Evolutionary conservation across 1,140 invertebrate species (phyloP), one percentile per base, ranked within the genome.

Genomic region (Bombus waltoni): DNA sequence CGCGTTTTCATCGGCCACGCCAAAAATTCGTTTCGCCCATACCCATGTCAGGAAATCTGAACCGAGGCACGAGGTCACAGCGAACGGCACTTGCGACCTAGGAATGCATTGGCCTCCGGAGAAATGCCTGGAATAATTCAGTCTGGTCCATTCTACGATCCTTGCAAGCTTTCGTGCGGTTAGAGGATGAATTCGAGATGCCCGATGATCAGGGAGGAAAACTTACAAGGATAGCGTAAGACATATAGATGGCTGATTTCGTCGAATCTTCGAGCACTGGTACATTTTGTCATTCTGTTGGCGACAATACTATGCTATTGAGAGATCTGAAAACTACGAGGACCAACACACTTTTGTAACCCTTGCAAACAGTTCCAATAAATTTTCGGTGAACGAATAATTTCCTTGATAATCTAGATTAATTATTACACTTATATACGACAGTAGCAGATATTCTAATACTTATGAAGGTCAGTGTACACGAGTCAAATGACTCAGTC

Each of bases 1-100:
- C n/a, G 15, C 32, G 71, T 65, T 65, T 82, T 66, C 53, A 47
- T 0, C 42, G 42, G 25, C 13, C 40, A 25, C 10, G 40, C 35
- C 35, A 57, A 75, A 65, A 83, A 83, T 76, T 53, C 81, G 59
- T 53, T 82, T 47, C 25, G 28, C 22, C 22, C 22, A 13, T 2
- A 4, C 47, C 47, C 66, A 42, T 25, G 44, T 25, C 32, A 25
- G 35, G 35, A 47, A 3, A 81, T 68, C 32, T 35, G 40, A 32
- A 28, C 11, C 5, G 38, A 42, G 53, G 47, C 59, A 22, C 32
- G 18, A 68, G 35, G 57, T 6, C 15, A 38, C 4, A n/a, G 18
- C 28, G 57, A 15, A n/a, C 28, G 13, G 28, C 3, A 57, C 66
- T 42, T 25, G 32, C 73, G 73, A 74, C 35, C n/a, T 42, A 32